Evolutionary conservation across 2,113 vertebrate genomes (phyloP).

Genomic region (Myrmecophaga tridactyla): DNA sequence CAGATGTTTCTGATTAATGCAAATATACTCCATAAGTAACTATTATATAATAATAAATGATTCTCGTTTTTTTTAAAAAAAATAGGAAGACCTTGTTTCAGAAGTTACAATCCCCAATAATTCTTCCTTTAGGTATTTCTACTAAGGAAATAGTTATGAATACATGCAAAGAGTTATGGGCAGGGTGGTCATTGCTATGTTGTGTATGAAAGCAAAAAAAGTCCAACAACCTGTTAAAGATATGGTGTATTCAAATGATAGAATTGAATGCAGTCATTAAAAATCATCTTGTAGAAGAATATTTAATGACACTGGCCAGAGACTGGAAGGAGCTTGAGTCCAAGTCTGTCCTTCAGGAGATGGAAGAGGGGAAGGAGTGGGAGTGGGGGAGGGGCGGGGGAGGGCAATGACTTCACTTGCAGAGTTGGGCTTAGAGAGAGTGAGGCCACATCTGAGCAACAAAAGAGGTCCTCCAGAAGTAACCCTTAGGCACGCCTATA

Average conservation of each 20-base stretch:
- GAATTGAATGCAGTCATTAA: background rate
- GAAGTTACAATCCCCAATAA: background rate
- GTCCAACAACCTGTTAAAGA: background rate
- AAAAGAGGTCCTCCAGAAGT: background rate
- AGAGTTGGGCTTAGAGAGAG: too few species aligned
- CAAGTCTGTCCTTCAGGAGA: background rate
- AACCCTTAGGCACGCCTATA: too few species aligned
- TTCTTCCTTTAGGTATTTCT: background rate
- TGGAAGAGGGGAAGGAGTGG: too few species aligned
- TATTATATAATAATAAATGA: background rate
- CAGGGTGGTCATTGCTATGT: background rate
- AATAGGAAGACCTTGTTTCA: background rate
- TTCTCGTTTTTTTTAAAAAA: background rate
- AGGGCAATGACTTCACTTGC: too few species aligned
- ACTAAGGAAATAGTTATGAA: background rate
- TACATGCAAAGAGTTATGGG: background rate
- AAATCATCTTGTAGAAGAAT: background rate
- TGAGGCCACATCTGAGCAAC: too few species aligned
- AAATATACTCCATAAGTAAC: background rate
- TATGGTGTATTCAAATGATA: background rate
- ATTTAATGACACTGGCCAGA: background rate
- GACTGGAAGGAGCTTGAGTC: background rate
- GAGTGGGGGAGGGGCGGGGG: too few species aligned
- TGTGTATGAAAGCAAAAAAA: background rate
- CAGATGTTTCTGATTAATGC: background rate